These are phyloP conservation scores for Neolamprologus longior DNA, from an alignment of 2,113 vertebrate species.

Conservation along the genomic window DNA sequence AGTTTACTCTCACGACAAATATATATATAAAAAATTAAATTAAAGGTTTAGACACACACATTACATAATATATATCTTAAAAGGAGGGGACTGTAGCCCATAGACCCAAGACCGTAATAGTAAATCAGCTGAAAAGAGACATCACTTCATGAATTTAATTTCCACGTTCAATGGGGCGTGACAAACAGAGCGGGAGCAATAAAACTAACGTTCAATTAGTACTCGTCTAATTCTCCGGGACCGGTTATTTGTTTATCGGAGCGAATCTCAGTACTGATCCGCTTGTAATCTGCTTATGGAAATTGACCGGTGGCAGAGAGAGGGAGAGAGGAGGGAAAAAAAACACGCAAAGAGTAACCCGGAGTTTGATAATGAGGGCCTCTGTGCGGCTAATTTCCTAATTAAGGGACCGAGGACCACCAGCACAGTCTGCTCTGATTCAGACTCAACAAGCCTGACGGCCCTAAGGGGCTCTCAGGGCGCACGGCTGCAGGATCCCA, in stretches of 20 bases:
- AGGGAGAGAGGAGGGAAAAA: slow-evolving; percentile 6
- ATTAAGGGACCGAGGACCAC: slow-evolving; percentile 81
- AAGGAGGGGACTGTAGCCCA: not conserved
- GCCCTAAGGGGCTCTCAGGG: slow-evolving; percentile 34
- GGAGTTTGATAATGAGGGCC: slow-evolving; percentile 73
- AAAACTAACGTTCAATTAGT: slow-evolving; percentile 77
- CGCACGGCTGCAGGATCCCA: slow-evolving; percentile 40
- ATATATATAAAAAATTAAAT: not conserved
- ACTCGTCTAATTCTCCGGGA: slow-evolving; percentile 65
- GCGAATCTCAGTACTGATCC: slow-evolving; percentile 74
- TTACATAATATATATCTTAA: not conserved
- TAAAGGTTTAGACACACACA: not conserved
- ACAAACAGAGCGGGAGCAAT: slow-evolving; percentile 57
- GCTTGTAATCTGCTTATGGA: slow-evolving; percentile 80
- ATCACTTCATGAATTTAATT: slow-evolving; percentile 43
- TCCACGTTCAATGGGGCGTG: slow-evolving; percentile 61
- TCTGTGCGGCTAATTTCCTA: slow-evolving; percentile 75
- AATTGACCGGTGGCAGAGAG: slow-evolving; percentile 61
- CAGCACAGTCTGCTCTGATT: slow-evolving; percentile 62
- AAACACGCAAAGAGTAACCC: slow-evolving; percentile 30
- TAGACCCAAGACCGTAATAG: not conserved
- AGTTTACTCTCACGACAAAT: rapidly evolving
- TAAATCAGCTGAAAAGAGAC: slow-evolving; percentile 49
- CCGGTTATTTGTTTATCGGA: slow-evolving; percentile 66
- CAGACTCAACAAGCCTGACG: slow-evolving; percentile 35